Base-by-base conservation (phyloP, 1,140 invertebrate species). In the Heliothis virescens region DNA sequence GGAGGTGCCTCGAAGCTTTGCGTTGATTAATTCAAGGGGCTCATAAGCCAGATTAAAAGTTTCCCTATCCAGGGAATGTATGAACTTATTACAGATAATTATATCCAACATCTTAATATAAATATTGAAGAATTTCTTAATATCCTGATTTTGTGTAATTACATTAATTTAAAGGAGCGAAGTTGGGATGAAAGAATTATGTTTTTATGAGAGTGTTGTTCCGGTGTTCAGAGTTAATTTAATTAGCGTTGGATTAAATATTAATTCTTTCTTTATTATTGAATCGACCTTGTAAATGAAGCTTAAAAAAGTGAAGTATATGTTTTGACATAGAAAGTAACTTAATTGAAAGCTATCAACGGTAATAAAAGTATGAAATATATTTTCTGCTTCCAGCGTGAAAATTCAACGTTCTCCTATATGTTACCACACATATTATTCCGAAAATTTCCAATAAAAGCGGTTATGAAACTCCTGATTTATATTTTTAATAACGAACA, bases 1-100 rank as follows among this genome's bases (percentile, higher is more conserved):
- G 81, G 75, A 73, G 59, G 55, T 65, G 16, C 50, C 80, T 78
- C 77, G 75, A 74, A 71, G 16, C 82, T 55, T 10, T 72, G 55
- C 69, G 84, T 87, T 91, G 85, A 89, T 90, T 87, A 87, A 87
- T 87, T 87, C 79, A 82, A 85, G 82, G 82, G 79, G 77, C 79
- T 83, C 81, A 79, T 89, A 86, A 83, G 79, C 83, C 84, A 91
- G 87, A 90, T 90, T 92, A 91, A 92, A 91, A 91, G 86, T 92
- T 90, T 83, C 81, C 85, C 65, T 75, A 84, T 81, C 83, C 82
- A 76, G 79, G 84, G 86, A 91, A 87, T 86, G 86, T 85, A 88
- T 91, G 87, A 87, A 87, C 82, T 89, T 88, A 89, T 91, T 87
- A 91, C 82, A 88, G 78, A 77, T 81, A 84, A 83, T 83, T 82